Conservation (phyloP, 2,113 vertebrate species). For the Tonatia bakeri region DNA sequence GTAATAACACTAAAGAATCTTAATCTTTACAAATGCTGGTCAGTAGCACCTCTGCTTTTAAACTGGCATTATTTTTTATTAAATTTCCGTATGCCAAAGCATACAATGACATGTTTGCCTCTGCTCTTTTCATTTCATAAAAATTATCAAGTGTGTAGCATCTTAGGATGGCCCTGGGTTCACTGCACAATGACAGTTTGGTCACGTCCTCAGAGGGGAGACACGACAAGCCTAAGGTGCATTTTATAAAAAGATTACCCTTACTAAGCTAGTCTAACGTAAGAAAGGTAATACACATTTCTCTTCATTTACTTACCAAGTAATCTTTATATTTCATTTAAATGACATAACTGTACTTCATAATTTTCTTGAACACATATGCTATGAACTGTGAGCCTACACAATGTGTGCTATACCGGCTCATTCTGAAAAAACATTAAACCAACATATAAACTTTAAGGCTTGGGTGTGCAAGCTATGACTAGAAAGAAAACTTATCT, state of each 20-base stretch:
- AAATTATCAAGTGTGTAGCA: not conserved
- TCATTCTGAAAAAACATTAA: not conserved
- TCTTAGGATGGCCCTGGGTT: not conserved
- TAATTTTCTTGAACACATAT: not conserved
- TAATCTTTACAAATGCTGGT: not conserved
- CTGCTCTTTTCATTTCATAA: not conserved
- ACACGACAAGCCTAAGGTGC: not conserved
- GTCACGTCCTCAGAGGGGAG: not conserved
- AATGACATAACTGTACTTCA: not conserved
- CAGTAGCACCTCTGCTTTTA: not conserved
- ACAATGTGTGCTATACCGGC: not conserved
- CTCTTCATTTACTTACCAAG: not conserved
- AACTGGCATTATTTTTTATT: not conserved
- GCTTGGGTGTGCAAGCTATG: not conserved
- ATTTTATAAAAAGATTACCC: not conserved
- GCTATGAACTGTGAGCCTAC: not conserved
- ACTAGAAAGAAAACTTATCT: not conserved
- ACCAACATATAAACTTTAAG: not conserved
- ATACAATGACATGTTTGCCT: not conserved
- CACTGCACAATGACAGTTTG: not conserved
- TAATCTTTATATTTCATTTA: slow-evolving; percentile 11
- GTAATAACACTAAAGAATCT: not conserved
- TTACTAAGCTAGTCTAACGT: not conserved
- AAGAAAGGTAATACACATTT: not conserved
- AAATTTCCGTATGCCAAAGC: not conserved